Conservation (phyloP, 2,113 vertebrate species). For the Glaucomys volans region DNA sequence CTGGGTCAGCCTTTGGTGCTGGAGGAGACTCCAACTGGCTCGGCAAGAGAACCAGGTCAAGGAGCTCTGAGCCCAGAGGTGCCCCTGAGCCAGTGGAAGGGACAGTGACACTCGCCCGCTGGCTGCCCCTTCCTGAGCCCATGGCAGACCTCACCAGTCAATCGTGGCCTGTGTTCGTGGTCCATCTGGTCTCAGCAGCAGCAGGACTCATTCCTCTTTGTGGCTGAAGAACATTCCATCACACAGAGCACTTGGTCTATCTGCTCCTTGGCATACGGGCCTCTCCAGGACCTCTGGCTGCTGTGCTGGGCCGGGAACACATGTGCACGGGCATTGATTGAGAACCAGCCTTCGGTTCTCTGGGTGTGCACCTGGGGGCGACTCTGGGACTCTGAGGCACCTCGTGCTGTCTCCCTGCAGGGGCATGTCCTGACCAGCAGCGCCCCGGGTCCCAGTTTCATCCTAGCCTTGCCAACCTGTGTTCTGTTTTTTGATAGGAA, state of each 20-base stretch:
- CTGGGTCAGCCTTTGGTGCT: not conserved
- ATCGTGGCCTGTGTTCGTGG: fast-evolving
- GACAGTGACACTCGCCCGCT: fast-evolving
- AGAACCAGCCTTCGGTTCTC: not conserved
- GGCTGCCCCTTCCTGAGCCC: not conserved
- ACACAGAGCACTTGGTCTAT: not conserved
- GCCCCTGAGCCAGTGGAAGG: not conserved
- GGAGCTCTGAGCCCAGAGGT: fast-evolving
- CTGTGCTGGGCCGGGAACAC: fast-evolving
- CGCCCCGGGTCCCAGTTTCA: not conserved
- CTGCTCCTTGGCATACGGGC: not conserved
- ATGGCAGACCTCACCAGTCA: not conserved
- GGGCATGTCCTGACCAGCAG: not conserved
- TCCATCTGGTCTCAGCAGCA: not conserved
- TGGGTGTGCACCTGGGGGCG: too few species aligned
- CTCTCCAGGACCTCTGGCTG: not conserved
- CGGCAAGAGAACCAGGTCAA: not conserved
- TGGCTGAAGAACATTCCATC: not conserved
- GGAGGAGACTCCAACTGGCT: not conserved
- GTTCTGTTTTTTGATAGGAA: not conserved
- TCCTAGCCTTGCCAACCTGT: fast-evolving
- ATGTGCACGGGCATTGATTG: fast-evolving
- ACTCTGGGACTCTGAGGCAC: not conserved
- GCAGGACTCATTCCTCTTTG: not conserved
- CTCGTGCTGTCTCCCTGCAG: not conserved